phyloP scores from a whole-genome alignment of 2,888 invertebrate genomes.

The Thymelicus lineola region DNA sequence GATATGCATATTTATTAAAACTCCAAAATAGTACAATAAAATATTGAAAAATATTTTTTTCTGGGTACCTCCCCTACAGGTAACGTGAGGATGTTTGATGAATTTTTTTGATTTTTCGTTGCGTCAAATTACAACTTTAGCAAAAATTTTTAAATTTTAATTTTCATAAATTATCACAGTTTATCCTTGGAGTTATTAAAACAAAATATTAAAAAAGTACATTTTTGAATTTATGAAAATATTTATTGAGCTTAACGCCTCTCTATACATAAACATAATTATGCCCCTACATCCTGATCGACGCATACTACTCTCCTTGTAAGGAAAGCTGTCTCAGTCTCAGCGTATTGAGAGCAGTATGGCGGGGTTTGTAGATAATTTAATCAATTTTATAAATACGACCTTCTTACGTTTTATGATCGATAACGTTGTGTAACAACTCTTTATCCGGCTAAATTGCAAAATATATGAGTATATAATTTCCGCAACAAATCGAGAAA shows the following conservation, averaged over 20 bases:
- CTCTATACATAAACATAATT: neutral
- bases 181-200: too few relatives aligned
- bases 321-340: constrained; percentile 34
- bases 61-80: too few relatives aligned
- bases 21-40: too few relatives aligned
- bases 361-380: constrained; percentile 29
- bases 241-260: neutral
- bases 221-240: too few relatives aligned
- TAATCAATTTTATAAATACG: constrained; percentile 27
- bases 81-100: too few relatives aligned
- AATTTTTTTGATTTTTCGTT: too few relatives aligned
- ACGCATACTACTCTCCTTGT: constrained; percentile 28
- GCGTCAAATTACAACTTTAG: too few relatives aligned
- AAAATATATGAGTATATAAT: neutral
- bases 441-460: constrained; percentile 18
- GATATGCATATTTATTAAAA: too few relatives aligned
- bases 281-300: constrained; percentile 17
- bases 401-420: constrained; percentile 25
- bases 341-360: constrained; percentile 27
- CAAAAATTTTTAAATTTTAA: too few relatives aligned
- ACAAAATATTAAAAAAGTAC: too few relatives aligned
- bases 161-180: too few relatives aligned
- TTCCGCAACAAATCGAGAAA: neutral
- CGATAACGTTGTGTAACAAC: constrained; percentile 22
- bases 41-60: too few relatives aligned